Evolutionary conservation across 2,797 vertebrate species (phyloP), one percentile per base, ranked within the genome.

Genomic region (Sebastes diaconus): DNA sequence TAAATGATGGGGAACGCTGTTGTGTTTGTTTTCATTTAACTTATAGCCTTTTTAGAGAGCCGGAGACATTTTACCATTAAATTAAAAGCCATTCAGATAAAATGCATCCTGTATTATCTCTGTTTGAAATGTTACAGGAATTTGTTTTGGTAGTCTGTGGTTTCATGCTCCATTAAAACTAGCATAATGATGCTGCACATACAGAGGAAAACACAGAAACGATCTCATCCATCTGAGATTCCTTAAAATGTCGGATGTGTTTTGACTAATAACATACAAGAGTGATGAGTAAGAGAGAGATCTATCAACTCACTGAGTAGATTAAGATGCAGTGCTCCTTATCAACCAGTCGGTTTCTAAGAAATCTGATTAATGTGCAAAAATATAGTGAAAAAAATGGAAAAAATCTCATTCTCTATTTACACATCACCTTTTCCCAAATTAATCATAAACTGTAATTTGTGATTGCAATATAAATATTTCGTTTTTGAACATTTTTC

Each of bases 1-100:
- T 74, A 86, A 86, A 64, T 57, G 42, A 82, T 86, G n/a, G 64
- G 16, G 73, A 81, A 84, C 72, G 73, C 46, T 68, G 83, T 64
- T 67, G 50, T 71, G 52, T 70, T 86, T 84, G 73, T 85, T 91
- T 90, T 80, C 34, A 82, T 82, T 76, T 73, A 72, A 57, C 68
- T 85, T 6, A 5, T 27, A 75, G 75, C 29, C 70, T 58, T 58
- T 88, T 83, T 29, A 52, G 9, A 81, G 52, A 72, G 52, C 30
- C 25, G 18, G 16, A 85, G 30, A 74, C 13, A 65, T 32, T 8
- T 69, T 20, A 36, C 18, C 4, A 69, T 74, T 11, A 80, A 73
- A 77, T 46, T 72, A 67, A 76, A 73, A 73, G 27, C 27, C 29
- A 54, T 65, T 81, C 16, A 11, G 18, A 69, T 68, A 52, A 66